Evolutionary conservation across 2,113 vertebrate genomes (phyloP).

Genomic region (Nyctereutes procyonoides): DNA sequence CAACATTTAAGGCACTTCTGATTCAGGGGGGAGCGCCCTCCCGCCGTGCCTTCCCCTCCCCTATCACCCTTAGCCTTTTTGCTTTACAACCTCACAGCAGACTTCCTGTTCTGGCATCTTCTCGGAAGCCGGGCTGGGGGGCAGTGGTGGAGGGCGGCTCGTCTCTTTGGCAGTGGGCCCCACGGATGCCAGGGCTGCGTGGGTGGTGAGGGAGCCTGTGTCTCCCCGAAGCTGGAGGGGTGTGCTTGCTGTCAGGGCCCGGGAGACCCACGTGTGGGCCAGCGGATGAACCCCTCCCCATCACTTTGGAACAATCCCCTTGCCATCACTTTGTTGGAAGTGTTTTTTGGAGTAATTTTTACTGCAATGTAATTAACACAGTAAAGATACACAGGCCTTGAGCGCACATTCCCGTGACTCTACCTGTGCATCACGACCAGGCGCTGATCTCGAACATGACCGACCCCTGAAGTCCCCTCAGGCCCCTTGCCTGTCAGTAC

Average conservation of each 20-base stretch:
- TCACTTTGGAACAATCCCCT: neutral
- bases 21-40: neutral
- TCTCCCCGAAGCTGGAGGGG: neutral
- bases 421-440: fast-evolving
- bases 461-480: neutral
- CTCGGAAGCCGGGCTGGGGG: neutral
- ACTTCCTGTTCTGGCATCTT: conserved; percentile 35
- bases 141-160: neutral
- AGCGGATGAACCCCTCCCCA: neutral
- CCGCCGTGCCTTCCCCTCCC: fast-evolving
- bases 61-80: neutral
- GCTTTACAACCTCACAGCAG: neutral
- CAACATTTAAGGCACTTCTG: fast-evolving
- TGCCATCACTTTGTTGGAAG: neutral
- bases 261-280: neutral
- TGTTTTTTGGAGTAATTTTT: neutral
- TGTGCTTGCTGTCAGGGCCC: neutral
- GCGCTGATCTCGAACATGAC: neutral
- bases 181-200: neutral
- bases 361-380: fast-evolving
- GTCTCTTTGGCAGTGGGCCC: neutral
- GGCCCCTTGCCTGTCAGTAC: neutral
- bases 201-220: fast-evolving
- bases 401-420: fast-evolving
- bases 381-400: neutral